Conservation (phyloP, 2,113 vertebrate genomes). For the Taurulus bubalis region DNA sequence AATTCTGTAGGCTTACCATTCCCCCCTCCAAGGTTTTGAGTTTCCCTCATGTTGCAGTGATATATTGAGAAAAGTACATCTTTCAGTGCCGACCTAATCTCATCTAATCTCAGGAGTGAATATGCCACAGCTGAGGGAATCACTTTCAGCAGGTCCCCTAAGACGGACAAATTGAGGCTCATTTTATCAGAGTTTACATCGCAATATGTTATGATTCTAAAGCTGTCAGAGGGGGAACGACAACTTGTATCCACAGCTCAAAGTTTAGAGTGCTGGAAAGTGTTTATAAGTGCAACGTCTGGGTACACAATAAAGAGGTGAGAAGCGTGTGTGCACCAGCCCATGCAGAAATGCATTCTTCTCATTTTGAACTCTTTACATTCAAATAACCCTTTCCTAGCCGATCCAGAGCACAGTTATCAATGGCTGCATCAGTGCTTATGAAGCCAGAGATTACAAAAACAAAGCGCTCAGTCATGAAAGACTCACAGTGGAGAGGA, state of each 20-base stretch:
- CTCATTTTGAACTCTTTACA: not conserved
- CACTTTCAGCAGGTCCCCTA: slow-evolving; percentile 42
- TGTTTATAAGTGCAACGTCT: slow-evolving; percentile 6
- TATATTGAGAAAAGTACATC: slow-evolving; percentile 48
- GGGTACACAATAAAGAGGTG: not conserved
- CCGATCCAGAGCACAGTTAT: not conserved
- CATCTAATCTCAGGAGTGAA: slow-evolving; percentile 53
- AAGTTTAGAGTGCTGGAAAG: slow-evolving; percentile 15
- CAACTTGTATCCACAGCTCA: not conserved
- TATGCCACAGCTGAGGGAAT: slow-evolving; percentile 51
- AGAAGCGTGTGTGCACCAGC: not conserved
- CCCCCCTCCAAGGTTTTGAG: slow-evolving; percentile 14
- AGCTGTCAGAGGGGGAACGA: slow-evolving; percentile 4
- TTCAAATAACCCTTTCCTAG: not conserved
- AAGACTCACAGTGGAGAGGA: not conserved
- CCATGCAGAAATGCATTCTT: not conserved
- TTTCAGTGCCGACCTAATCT: slow-evolving; percentile 54
- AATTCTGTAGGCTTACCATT: not conserved
- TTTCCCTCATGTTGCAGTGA: slow-evolving; percentile 31
- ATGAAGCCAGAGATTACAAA: not conserved
- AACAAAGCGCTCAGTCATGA: not conserved
- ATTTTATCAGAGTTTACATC: slow-evolving; percentile 58
- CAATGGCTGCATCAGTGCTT: not conserved
- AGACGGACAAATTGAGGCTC: slow-evolving; percentile 45
- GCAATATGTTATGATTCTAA: slow-evolving; percentile 50